A percentile compares a stretch with the other conserved stretches of the same genome.
phyloP scores from a whole-genome alignment of 2,113 vertebrate species.

The Dicaeum eximium region DNA sequence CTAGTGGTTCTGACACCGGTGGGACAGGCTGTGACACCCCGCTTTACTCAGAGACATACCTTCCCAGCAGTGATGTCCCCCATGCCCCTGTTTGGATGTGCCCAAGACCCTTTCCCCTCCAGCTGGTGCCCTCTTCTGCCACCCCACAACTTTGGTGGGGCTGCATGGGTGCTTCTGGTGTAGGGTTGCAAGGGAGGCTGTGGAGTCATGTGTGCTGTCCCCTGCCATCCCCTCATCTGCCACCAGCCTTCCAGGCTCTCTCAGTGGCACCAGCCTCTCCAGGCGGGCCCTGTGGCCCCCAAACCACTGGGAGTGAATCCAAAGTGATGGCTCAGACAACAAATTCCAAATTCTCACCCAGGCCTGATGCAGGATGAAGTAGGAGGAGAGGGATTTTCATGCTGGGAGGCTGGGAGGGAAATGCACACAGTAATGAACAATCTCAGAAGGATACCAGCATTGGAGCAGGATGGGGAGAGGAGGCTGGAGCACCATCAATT shows the following conservation, averaged over 20 bases:
- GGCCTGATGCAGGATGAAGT: not conserved
- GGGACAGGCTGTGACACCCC: not conserved
- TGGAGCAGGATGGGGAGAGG: not conserved
- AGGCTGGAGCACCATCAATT: not conserved
- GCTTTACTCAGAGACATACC: accelerated
- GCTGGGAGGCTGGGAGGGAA: not conserved
- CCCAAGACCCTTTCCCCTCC: not conserved
- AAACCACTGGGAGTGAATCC: accelerated
- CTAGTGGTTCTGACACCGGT: accelerated
- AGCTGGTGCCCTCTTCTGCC: accelerated
- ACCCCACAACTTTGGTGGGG: accelerated
- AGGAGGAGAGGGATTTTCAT: accelerated
- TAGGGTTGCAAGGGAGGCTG: too few species aligned
- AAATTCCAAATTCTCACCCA: not conserved
- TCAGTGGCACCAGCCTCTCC: accelerated
- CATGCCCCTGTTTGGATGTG: not conserved
- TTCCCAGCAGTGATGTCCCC: not conserved
- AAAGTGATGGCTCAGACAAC: not conserved
- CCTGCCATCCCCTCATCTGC: not conserved
- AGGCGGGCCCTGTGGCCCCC: not conserved
- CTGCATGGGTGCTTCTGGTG: not conserved
- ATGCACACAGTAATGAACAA: not conserved
- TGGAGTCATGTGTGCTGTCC: too few species aligned
- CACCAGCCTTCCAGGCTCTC: not conserved
- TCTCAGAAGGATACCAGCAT: not conserved